Evolutionary conservation across 1,140 invertebrate genomes (phyloP).

Genomic region (Drosophila teissieri): DNA sequence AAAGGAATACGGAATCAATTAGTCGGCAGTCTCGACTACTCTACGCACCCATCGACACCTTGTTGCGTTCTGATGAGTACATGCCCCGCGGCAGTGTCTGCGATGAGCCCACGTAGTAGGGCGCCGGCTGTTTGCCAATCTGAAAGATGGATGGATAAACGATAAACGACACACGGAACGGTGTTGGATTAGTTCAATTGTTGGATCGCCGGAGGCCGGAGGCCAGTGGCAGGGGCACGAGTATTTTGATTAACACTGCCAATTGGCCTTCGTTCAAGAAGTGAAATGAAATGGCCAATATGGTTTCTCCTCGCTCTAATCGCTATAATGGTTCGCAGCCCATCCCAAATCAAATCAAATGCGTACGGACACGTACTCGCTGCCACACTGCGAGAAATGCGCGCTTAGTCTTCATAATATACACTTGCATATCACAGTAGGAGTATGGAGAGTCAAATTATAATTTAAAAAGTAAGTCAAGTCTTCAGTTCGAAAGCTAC

Average conservation of each 20-base stretch:
- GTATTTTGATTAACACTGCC: conserved; percentile 17
- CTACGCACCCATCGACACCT: conserved; percentile 80
- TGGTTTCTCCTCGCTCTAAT: conserved; percentile 56
- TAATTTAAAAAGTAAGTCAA: too few species aligned
- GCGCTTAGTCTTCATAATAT: too few species aligned
- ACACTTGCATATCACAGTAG: too few species aligned
- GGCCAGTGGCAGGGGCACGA: background rate
- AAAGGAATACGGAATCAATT: conserved; percentile 5
- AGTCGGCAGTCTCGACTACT: background rate
- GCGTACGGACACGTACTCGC: conserved; percentile 21
- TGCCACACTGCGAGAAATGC: conserved; percentile 8
- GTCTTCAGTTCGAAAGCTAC: too few species aligned
- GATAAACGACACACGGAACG: background rate
- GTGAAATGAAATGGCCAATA: conserved; percentile 51
- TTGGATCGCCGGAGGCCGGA: background rate
- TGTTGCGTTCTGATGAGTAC: conserved; percentile 83
- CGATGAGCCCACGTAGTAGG: conserved; percentile 86
- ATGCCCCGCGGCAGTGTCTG: conserved; percentile 85
- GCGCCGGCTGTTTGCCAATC: conserved; percentile 85
- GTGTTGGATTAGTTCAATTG: background rate
- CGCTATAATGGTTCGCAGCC: conserved; percentile 8
- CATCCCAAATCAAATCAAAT: conserved; percentile 36
- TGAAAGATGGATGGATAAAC: conserved; percentile 49
- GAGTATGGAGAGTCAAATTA: too few species aligned
- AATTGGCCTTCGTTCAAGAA: conserved; percentile 58